Evolutionary conservation across 2,113 vertebrate genomes (phyloP), one percentile per base, ranked within the genome.

Genomic region (Hypocryptadius cinnamomeus): DNA sequence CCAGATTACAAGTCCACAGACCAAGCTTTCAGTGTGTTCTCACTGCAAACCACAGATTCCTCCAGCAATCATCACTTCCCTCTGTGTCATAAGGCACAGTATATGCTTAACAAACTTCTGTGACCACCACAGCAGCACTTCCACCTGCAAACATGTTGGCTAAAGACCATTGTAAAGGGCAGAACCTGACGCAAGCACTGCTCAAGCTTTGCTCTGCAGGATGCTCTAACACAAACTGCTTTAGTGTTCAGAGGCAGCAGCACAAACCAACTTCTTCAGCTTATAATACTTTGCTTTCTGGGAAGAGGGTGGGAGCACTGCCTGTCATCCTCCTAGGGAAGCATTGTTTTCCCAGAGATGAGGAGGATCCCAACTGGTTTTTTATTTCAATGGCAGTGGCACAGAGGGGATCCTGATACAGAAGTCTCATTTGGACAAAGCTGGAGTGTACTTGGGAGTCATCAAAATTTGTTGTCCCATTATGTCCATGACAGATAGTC

Each of bases 41-140:
- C 48, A 44, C 56, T 59, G 74, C 91, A 92, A 92, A 69, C 27
- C 13, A 16, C 54, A 69, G 33, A 47, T 8, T 64, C 7, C 28
- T 60, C 25, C 65, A 56, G 85, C 74, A 51, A 48, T 47, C 78
- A 48, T n/a, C 69, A 44, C 20, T 35, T 47, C 68, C 57, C 44
- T 57, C 45, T n/a, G 11, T 28, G 64, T 66, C 65, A 72, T 13
- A 39, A 92, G 70, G 85, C 82, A 86, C 40, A 56, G 57, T 54
- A 81, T 70, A 87, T 8, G 33, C 78, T 92, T 93, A 81, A 91
- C 65, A 85, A 92, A 91, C 33, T 45, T 57, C 85, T 97, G 77
- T 94, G 93, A 91, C n/a, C 51, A 72, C 20, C 57, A 63, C 73
- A 84, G 54, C 84, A 95, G 44, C 31, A 31, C 69, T 90, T 92